Evolutionary conservation across 2,888 invertebrate species (phyloP).

Genomic region (Miltochrista miniata): DNA sequence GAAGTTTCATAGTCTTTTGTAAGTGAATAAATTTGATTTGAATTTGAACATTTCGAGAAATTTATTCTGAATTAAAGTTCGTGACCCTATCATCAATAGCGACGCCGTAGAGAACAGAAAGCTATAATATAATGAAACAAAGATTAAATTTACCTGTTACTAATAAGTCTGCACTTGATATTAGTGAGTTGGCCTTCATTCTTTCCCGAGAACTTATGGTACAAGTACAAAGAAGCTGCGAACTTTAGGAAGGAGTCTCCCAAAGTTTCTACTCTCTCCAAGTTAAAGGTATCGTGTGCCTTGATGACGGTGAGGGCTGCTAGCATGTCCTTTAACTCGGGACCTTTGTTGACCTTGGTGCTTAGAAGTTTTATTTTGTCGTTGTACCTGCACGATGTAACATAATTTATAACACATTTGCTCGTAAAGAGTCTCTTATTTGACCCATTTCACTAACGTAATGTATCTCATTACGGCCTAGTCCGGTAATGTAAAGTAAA

Average conservation of each 20-base stretch:
- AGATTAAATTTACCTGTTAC: constrained; percentile 85
- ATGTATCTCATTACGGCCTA: too few species aligned
- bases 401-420: too few species aligned
- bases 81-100: too few species aligned
- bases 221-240: constrained; percentile 88
- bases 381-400: constrained; percentile 49
- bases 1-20: too few species aligned
- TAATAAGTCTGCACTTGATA: constrained; percentile 88
- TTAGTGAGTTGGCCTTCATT: constrained; percentile 92
- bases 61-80: too few species aligned
- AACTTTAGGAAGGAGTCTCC: constrained; percentile 96
- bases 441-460: too few species aligned
- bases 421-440: too few species aligned
- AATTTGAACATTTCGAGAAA: too few species aligned
- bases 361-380: constrained; percentile 56
- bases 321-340: constrained; percentile 73
- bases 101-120: too few species aligned
- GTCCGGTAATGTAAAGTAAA: too few species aligned
- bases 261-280: constrained; percentile 93
- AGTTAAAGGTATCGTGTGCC: constrained; percentile 89
- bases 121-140: too few species aligned
- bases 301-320: constrained; percentile 88
- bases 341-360: constrained; percentile 55
- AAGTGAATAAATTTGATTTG: too few species aligned
- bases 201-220: constrained; percentile 85